These are phyloP conservation scores for Idaea aversata DNA, from an alignment of 2,888 invertebrate genomes.

Conservation along the genomic window DNA sequence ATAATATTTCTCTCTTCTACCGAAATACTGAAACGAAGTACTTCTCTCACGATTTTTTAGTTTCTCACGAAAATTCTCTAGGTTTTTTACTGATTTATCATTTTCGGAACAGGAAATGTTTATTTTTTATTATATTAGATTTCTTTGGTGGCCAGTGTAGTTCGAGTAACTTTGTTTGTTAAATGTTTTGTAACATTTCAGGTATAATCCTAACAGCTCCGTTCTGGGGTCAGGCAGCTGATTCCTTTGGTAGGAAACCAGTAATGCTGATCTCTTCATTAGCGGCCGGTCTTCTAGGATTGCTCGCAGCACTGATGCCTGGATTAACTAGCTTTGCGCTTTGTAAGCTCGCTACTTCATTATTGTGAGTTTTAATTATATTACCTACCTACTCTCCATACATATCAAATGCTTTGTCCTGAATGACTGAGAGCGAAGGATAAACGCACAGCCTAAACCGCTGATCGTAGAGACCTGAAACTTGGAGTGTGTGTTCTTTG, in stretches of 20 bases:
- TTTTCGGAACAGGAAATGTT: too few species aligned
- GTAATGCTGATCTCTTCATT: slow-evolving; percentile 52
- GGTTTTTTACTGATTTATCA: too few species aligned
- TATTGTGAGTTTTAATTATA: slow-evolving; percentile 57
- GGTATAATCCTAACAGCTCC: slow-evolving; percentile 67
- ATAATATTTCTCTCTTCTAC: too few species aligned
- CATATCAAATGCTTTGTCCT: too few species aligned
- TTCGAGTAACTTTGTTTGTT: neutral
- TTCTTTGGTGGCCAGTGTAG: neutral
- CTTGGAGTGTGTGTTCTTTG: too few species aligned
- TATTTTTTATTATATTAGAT: too few species aligned
- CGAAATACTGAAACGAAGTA: too few species aligned
- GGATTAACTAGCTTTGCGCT: slow-evolving; percentile 51
- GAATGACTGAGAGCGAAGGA: too few species aligned
- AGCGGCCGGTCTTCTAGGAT: slow-evolving; percentile 47
- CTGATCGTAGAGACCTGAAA: too few species aligned
- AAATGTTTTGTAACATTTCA: slow-evolving; percentile 28
- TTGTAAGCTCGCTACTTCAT: slow-evolving; percentile 57
- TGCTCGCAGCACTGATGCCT: slow-evolving; percentile 61
- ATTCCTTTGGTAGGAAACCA: slow-evolving; percentile 60
- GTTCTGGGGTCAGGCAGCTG: slow-evolving; percentile 67
- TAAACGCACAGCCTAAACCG: too few species aligned
- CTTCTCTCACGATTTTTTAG: too few species aligned
- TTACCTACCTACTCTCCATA: neutral
- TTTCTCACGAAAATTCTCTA: too few species aligned